Evolutionary conservation across 2,888 invertebrate species (phyloP).

Genomic region (Drosophila phalerata): DNA sequence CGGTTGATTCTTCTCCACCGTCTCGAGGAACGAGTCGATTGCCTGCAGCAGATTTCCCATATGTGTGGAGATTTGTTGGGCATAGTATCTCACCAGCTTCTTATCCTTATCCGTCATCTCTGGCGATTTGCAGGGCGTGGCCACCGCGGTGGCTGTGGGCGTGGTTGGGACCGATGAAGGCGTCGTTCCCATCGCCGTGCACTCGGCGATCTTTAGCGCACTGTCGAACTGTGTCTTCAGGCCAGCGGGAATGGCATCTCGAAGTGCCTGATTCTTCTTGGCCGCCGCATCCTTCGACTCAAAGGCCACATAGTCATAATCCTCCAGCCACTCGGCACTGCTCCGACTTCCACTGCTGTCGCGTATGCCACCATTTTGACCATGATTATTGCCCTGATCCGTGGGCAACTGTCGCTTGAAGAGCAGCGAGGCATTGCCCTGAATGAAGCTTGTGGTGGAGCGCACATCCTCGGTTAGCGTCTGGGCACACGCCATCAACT

Average conservation of each 20-base stretch:
- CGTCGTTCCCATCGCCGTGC: slow-evolving; percentile 86
- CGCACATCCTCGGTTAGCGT: slow-evolving; percentile 95
- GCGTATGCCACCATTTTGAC: slow-evolving; percentile 36
- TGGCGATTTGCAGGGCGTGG: slow-evolving; percentile 56
- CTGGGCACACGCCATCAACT: slow-evolving; percentile 94
- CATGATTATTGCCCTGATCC: slow-evolving; percentile 16
- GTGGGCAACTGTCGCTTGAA: slow-evolving; percentile 88
- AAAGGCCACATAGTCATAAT: slow-evolving; percentile 96
- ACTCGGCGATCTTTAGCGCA: slow-evolving; percentile 90
- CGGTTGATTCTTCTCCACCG: slow-evolving; percentile 96
- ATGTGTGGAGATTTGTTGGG: slow-evolving; percentile 94
- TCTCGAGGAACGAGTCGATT: slow-evolving; percentile 96
- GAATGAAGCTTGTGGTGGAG: slow-evolving; percentile 95
- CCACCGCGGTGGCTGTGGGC: slow-evolving; percentile 33
- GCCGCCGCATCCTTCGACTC: slow-evolving; percentile 91
- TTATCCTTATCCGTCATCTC: slow-evolving; percentile 91
- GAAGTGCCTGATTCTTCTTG: slow-evolving; percentile 90
- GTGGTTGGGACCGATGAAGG: slow-evolving; percentile 49
- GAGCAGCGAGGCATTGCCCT: slow-evolving; percentile 92
- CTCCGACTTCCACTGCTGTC: slow-evolving; percentile 45
- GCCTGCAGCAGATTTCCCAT: slow-evolving; percentile 94
- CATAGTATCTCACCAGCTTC: slow-evolving; percentile 94
- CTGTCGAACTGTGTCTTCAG: slow-evolving; percentile 91
- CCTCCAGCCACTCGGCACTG: slow-evolving; percentile 89
- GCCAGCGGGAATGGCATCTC: slow-evolving; percentile 90